These are phyloP conservation scores for Pyrrhosoma nymphula DNA, from an alignment of 2,888 invertebrate genomes.

Conservation along the genomic window DNA sequence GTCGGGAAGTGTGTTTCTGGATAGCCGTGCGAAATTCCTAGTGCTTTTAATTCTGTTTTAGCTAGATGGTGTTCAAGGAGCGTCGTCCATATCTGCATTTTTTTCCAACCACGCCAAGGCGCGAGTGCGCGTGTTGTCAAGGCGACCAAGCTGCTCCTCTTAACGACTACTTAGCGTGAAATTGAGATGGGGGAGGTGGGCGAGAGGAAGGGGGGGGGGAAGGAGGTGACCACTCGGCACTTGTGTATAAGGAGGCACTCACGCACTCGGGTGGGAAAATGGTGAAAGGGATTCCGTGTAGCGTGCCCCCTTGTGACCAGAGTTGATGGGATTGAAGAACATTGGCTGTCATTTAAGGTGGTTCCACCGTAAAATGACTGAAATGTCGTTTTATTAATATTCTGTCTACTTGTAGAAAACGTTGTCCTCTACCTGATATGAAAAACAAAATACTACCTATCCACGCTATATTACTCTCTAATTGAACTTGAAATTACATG, in stretches of 20 bases:
- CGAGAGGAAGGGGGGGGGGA: background rate
- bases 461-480: no score
- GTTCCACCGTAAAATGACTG: no score
- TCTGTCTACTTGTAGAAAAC: no score
- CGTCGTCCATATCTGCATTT: background rate
- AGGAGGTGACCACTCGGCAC: background rate
- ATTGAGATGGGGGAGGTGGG: background rate
- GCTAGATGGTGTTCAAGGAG: background rate
- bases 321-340: background rate
- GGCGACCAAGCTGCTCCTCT: background rate
- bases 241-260: background rate
- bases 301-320: background rate
- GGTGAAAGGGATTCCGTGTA: conserved; percentile 16
- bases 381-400: no score
- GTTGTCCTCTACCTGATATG: no score
- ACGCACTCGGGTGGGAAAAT: background rate
- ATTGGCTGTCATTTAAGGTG: background rate
- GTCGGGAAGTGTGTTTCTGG: background rate
- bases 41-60: background rate
- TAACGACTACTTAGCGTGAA: background rate
- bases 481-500: no score
- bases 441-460: no score
- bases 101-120: background rate
- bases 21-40: background rate
- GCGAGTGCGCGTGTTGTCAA: background rate